Percentiles rank a stretch among this genome's conserved stretches.
These are phyloP conservation scores for Amblyjoppa fuscipennis DNA, from an alignment of 2,888 invertebrate species.

Conservation along the genomic window DNA sequence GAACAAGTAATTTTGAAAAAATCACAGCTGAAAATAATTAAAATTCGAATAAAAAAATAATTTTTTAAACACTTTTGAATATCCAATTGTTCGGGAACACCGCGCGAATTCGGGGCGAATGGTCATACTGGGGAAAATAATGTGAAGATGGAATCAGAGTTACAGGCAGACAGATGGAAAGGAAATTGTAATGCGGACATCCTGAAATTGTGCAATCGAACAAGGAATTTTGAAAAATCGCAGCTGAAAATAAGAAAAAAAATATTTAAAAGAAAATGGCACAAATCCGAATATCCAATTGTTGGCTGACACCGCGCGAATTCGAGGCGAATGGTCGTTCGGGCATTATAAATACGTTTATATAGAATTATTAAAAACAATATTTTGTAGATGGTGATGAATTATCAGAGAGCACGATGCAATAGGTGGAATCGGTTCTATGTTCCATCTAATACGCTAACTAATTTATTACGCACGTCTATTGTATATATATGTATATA, in stretches of 20 bases:
- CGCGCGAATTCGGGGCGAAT: neutral
- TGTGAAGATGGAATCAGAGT: too few relatives aligned
- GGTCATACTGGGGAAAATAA: too few relatives aligned
- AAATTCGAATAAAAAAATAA: neutral
- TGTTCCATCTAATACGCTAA: slow-evolving; percentile 52
- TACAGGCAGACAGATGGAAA: too few relatives aligned
- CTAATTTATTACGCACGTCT: slow-evolving; percentile 60
- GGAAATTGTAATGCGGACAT: too few relatives aligned
- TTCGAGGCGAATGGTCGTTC: neutral
- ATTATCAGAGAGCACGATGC: slow-evolving; percentile 60
- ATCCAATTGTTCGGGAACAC: neutral
- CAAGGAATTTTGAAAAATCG: too few relatives aligned
- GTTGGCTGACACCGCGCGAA: neutral
- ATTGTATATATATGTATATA: slow-evolving; percentile 8
- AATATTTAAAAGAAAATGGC: too few relatives aligned
- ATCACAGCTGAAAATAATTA: slow-evolving; percentile 2
- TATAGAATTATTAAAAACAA: neutral
- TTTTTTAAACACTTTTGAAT: neutral
- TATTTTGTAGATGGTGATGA: slow-evolving; percentile 31
- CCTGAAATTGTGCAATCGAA: too few relatives aligned
- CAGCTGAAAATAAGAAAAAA: too few relatives aligned
- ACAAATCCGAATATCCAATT: slow-evolving; percentile 1
- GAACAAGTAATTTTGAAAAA: slow-evolving; percentile 25
- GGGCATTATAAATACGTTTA: neutral
- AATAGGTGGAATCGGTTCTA: slow-evolving; percentile 50